Evolutionary conservation across 1,140 invertebrate species (phyloP), one percentile per base, ranked within the genome.

Genomic region (Formica exsecta): DNA sequence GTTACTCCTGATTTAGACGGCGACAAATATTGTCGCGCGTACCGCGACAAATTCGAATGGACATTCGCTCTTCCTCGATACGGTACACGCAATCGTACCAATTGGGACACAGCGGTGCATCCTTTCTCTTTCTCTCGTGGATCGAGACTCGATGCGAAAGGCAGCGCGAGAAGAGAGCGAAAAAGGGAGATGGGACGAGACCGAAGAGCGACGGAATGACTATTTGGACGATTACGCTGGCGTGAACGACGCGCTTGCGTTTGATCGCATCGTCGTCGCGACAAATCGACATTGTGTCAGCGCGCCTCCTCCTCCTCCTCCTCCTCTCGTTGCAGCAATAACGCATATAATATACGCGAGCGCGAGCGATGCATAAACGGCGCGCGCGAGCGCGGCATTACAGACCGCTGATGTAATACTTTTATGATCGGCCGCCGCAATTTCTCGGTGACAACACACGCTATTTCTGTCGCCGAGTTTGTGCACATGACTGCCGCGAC

Each of bases 361-460:
- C 22, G 22, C 48, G 36, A 59, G 36, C 62, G 54, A 19, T 5
- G 41, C 13, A n/a, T 57, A 48, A 32, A 36, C 32, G 61, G 36
- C 29, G 38, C 54, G 16, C 66, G 44, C 32, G 44, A 68, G 22
- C 70, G 76, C 74, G 48, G 57, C 87, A 54, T 84, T 74, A 77
- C 85, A 54, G 75, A 54, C 61, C 61, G 75, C 75, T 86, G 89
- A 90, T 88, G 89, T 90, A 90, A 91, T 90, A 88, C 61, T 91
- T 90, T 88, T 91, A 91, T 48, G 83, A 90, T 86, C 88, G 86
- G 22, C 65, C 79, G 85, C 44, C 84, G 88, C 76, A 90, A 91
- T 91, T 91, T 91, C 86, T 86, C 89, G 80, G 64, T 90, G 89
- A 90, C 89, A 84, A 88, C 86, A 75, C 64, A 38, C 68, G 86